Conservation (phyloP, 2,888 invertebrate genomes). For the Pristionchus japonicus region DNA sequence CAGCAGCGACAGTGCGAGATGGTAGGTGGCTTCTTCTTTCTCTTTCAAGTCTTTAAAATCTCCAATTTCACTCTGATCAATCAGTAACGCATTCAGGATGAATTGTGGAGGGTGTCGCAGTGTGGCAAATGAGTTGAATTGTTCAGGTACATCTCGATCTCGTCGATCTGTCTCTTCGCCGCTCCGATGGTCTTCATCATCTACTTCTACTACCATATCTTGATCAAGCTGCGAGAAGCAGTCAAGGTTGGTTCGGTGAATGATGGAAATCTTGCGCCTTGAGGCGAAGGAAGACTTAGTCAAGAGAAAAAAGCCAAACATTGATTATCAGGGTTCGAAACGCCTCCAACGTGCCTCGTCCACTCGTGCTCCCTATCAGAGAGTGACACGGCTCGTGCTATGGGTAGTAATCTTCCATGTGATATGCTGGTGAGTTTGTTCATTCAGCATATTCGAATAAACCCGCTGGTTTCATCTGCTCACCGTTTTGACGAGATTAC, state of each 20-base stretch:
- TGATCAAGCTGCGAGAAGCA: slow-evolving; percentile 72
- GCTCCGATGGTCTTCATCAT: slow-evolving; percentile 70
- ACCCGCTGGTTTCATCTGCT: too few relatives aligned
- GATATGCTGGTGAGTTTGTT: slow-evolving; percentile 67
- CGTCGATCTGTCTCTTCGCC: slow-evolving; percentile 72
- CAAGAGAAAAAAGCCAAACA: too few relatives aligned
- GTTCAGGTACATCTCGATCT: slow-evolving; percentile 71
- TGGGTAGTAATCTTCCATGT: slow-evolving; percentile 74
- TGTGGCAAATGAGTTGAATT: background rate
- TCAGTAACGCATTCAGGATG: too few relatives aligned
- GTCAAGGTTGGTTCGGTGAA: too few relatives aligned
- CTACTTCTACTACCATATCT: slow-evolving; percentile 73
- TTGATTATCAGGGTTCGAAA: slow-evolving; percentile 58
- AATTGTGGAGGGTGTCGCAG: too few relatives aligned
- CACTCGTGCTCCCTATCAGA: slow-evolving; percentile 70
- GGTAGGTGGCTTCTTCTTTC: too few relatives aligned
- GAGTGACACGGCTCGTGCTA: slow-evolving; percentile 73
- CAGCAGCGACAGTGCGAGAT: background rate
- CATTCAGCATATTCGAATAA: too few relatives aligned
- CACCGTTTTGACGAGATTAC: too few relatives aligned
- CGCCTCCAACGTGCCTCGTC: slow-evolving; percentile 64
- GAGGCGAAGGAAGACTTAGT: too few relatives aligned
- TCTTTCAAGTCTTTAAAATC: too few relatives aligned
- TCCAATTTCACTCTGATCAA: too few relatives aligned
- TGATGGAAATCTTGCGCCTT: too few relatives aligned